Percentiles rank a stretch among this genome's conserved stretches.
Conservation (phyloP, 2,113 vertebrate species). For the Maccullochella peelii region DNA sequence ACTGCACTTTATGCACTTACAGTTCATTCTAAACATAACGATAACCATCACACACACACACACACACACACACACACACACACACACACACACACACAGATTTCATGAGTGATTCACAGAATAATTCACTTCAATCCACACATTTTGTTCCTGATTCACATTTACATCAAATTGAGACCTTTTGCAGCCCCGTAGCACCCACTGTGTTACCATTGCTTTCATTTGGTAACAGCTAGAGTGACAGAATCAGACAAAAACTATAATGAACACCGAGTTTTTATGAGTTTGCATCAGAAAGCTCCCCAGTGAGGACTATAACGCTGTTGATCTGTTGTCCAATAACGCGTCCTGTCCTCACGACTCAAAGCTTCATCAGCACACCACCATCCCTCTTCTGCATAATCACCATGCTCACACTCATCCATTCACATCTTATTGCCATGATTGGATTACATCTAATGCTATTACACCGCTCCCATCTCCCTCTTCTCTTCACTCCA, state of each 20-base stretch:
- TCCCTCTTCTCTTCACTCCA: conserved; percentile 36
- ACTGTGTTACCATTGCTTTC: not conserved
- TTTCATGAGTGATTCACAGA: not conserved
- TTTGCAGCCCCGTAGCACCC: not conserved
- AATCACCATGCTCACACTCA: conserved; percentile 77
- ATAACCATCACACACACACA: conserved; percentile 30
- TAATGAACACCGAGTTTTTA: not conserved
- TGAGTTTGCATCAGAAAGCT: conserved; percentile 13
- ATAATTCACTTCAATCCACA: conserved; percentile 18
- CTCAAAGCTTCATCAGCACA: conserved; percentile 67
- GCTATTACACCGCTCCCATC: conserved; percentile 73
- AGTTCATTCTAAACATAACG: conserved; percentile 66
- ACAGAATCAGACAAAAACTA: not conserved
- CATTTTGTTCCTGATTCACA: conserved; percentile 26
- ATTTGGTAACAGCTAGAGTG: not conserved
- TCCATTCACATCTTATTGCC: conserved; percentile 83
- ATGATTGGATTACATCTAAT: conserved; percentile 82
- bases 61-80: not conserved
- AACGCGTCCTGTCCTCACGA: conserved; percentile 40
- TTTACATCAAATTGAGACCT: conserved; percentile 5
- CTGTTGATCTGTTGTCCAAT: conserved; percentile 57
- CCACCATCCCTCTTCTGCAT: conserved; percentile 72
- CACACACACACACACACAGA: not conserved
- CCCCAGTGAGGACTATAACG: conserved; percentile 1
- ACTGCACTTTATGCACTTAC: conserved; percentile 74